Evolutionary conservation across 2,888 invertebrate species (phyloP).

Genomic region (Sericinus montela): DNA sequence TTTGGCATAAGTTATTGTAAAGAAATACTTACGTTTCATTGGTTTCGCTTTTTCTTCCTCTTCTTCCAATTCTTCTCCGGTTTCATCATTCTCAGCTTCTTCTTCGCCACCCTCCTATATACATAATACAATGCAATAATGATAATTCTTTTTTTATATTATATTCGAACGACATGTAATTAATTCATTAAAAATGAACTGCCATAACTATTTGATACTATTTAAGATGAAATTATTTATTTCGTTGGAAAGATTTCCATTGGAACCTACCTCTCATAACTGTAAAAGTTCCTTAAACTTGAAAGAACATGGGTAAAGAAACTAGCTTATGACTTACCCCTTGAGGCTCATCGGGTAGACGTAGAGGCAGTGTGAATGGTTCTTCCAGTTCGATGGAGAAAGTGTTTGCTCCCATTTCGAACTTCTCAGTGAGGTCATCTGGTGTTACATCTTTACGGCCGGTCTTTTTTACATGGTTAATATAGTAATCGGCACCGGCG

Average conservation of each 20-base stretch:
- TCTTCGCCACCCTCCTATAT: slow-evolving; percentile 57
- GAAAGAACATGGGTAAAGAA: no score
- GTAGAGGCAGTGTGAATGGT: slow-evolving; percentile 46
- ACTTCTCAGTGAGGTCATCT: slow-evolving; percentile 61
- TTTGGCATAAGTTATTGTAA: not conserved
- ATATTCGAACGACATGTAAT: no score
- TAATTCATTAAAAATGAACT: no score
- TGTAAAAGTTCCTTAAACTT: no score
- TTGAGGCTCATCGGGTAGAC: slow-evolving; percentile 52
- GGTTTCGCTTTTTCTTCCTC: slow-evolving; percentile 35
- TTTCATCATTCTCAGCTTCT: slow-evolving; percentile 34
- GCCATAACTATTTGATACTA: no score
- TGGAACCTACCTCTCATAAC: no score
- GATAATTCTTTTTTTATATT: no score
- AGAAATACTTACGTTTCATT: slow-evolving; percentile 44
- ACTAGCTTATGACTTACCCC: slow-evolving; percentile 39
- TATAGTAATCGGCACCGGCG: slow-evolving; percentile 61
- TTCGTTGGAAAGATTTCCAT: no score
- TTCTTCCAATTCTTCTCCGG: slow-evolving; percentile 44
- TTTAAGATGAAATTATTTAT: no score
- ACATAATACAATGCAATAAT: not conserved
- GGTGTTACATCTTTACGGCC: slow-evolving; percentile 49
- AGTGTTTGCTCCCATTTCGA: slow-evolving; percentile 69
- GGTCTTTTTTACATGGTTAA: slow-evolving; percentile 57
- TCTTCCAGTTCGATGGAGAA: slow-evolving; percentile 62